Base-by-base conservation (phyloP, 2,797 vertebrate genomes). In the Sebastes glaucus region DNA sequence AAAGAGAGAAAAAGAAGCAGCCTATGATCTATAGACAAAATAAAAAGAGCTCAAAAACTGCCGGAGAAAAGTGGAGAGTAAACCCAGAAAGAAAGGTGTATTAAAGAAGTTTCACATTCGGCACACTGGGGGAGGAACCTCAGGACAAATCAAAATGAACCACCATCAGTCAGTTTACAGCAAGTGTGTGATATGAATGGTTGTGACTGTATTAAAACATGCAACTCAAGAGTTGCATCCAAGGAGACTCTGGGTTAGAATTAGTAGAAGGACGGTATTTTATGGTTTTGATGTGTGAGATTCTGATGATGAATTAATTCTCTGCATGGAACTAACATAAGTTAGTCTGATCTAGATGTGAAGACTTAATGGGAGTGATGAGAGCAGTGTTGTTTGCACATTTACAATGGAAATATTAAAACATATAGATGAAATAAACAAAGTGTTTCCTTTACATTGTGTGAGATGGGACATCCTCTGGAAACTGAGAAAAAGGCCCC, bases 1-100 rank as follows among this genome's bases (percentile, higher is more conserved):
- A 77, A 74, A 78, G 20, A 80, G 62, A 71, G 59, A 77, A 16
- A 70, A n/a, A 56, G 53, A 82, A 33, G 83, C 67, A 52, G 65
- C 16, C 56, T 61, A 56, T 53, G 2, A 68, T 18, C 42, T 46
- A 62, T 27, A 60, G 23, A 68, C 18, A n/a, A 42, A 56, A 63
- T 20, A 72, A 13, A 71, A 65, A 71, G 30, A 79, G 32, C 61
- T 11, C 22, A 78, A 57, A 86, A 80, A 82, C 57, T 70, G 69
- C 42, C 2, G n/a, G 11, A 80, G 53, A 69, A 64, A 46, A 78
- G 27, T 55, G 18, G 27, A 76, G 52, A 70, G 23, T 27, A 42
- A 81, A 32, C 2, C 20, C n/a, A 0, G 9, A 38, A 2, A 81
- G 20, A 70, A 76, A 62, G 20, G 27, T 46, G n/a, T 25, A 27